Percentiles rank a stretch among this genome's conserved stretches.
phyloP scores from a whole-genome alignment of 2,797 vertebrate species.

The Aulostomus chinensis region DNA sequence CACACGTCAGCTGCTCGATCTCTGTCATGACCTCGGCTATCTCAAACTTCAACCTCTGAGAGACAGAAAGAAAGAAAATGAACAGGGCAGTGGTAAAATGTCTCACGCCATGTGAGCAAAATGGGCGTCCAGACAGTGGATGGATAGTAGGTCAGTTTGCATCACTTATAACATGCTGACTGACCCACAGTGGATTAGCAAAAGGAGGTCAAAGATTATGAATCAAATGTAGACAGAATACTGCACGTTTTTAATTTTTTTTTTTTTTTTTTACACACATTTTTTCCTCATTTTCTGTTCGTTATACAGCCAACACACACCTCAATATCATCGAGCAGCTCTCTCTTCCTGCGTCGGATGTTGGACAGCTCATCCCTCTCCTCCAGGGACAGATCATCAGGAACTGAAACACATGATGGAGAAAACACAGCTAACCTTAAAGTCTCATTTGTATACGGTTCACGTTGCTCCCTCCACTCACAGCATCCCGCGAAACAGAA shows the following conservation, averaged over 20 bases:
- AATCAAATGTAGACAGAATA: not conserved
- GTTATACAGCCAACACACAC: slow-evolving; percentile 63
- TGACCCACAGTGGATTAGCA: not conserved
- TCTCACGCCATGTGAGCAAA: not conserved
- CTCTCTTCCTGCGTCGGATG: slow-evolving; percentile 94
- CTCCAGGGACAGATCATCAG: slow-evolving; percentile 92
- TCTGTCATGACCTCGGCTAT: slow-evolving; percentile 98
- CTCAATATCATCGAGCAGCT: slow-evolving; percentile 97
- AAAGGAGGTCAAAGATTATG: not conserved
- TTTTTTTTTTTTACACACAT: no score
- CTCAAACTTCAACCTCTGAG: slow-evolving; percentile 94
- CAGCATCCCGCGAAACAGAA: not conserved
- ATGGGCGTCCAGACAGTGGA: not conserved
- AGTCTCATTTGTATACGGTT: slow-evolving; percentile 1
- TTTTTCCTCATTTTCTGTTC: not conserved
- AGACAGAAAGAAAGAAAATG: slow-evolving; percentile 32
- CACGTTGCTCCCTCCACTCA: not conserved
- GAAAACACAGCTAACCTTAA: slow-evolving; percentile 32
- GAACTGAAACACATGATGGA: slow-evolving; percentile 78
- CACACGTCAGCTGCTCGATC: slow-evolving; percentile 94
- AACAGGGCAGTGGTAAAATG: not conserved
- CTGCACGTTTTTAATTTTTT: no score
- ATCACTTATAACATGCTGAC: slow-evolving; percentile 48
- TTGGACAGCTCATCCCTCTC: slow-evolving; percentile 94
- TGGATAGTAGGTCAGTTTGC: slow-evolving; percentile 35